Base-by-base conservation (phyloP, 2,888 invertebrate genomes). In the Oscheius sp. region DNA sequence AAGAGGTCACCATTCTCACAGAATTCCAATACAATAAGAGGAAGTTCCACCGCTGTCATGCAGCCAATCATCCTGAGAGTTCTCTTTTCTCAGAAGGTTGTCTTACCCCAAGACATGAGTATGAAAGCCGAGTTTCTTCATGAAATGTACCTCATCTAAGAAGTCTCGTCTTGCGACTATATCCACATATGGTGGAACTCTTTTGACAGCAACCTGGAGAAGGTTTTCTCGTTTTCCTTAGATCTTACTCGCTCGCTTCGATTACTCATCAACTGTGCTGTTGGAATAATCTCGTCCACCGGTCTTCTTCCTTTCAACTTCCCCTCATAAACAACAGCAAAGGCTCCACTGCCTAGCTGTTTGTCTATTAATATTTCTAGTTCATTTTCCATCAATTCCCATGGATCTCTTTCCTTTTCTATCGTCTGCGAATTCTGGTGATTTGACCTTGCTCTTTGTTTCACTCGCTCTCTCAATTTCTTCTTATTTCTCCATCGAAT, bases 251-350 rank as follows among this genome's bases (percentile, higher is more conserved):
- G n/a, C 28, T 54, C 54, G 8, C 24, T 54, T 22, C 54, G n/a
- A 17, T 54, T 33, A 9, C 33, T 20, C 33, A 54, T 54, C 33
- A 54, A 54, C 12, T 54, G 54, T 5, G 54, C 54, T 1, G 33
- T 20, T 4, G 54, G 54, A 32, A 47, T 49, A 26, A 59, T 9
- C 1, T 32, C 57, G 30, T 28, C 30, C 20, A 28, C 26, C 33
- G 33, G 41, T 9, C 28, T 44, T 36, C 44, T 9, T 4, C 81
- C 78, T 38, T 71, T 78, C 8, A 81, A 44, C 17, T 72, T 72
- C 50, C 78, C 80, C 49, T 74, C 74, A 70, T 67, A 81, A 2
- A 81, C 81, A 6, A 75, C 72, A 1, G 81, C 80, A 72, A 81
- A 81, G 8, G 81, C 81, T 22, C 81, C 81, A 30, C 72, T 73